Base-by-base conservation (phyloP, 2,888 invertebrate genomes). In the Deilephila porcellus region DNA sequence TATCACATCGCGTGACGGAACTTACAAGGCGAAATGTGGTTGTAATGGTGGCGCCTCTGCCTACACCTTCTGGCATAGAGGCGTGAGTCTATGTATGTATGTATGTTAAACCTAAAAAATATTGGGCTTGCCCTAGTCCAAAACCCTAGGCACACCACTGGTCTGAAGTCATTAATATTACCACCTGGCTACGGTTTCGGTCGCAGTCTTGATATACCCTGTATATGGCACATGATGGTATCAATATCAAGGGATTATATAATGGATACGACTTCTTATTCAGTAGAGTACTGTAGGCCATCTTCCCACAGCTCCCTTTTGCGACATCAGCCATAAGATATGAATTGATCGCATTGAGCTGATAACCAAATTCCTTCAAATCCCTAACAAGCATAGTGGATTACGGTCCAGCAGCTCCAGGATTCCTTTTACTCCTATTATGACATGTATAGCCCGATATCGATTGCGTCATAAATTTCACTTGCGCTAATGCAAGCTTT, bases 401-500 rank as follows among this genome's bases (percentile, higher is more conserved):
- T 56, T 56, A 56, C 56, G 19, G 56, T 56, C 56, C 45, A 45
- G 45, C 45, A 14, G 11, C 45, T 45, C 45, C 56, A 56, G 3
- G n/a, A n/a, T n/a, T 56, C 56, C 56, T 56, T 56, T 56, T n/a
- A 56, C 56, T 56, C n/a, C n/a, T n/a, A n/a, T 56, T 56, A 56
- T 56, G 56, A 56, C n/a, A n/a, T 56, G 60, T 60, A 29, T 25
- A 17, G 29, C 60, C 17, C 17, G 64, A 64, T 52, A 45, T 52
- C 67, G 52, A 52, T 52, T 67, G 67, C 67, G 25, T 52, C 45
- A 67, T 67, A 67, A 67, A 67, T 67, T 25, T 52, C 67, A 67
- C 67, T 67, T 67, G 67, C 71, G 32, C 71, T 71, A 62, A 64
- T 74, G 74, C 74, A 74, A 67, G 71, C 71, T 64, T 52, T 60